Conservation (phyloP, 2,797 vertebrate species). For the Scolopax bukidnonensis region DNA sequence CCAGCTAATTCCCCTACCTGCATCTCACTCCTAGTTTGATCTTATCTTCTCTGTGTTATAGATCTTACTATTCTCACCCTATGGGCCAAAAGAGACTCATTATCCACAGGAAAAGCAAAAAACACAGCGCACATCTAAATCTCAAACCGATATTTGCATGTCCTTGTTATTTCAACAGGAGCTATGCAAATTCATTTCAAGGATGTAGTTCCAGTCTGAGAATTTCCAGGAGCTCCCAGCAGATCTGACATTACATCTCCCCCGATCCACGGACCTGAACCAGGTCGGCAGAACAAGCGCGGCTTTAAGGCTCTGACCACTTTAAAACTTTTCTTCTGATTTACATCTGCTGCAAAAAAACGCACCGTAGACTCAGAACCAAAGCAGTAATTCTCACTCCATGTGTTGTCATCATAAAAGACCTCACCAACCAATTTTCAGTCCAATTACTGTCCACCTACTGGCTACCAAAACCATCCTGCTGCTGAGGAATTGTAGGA, state of each 20-base stretch:
- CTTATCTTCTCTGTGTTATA: background rate
- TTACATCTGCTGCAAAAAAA: background rate
- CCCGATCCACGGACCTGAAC: background rate
- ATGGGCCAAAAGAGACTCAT: constrained; percentile 61
- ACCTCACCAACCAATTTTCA: constrained; percentile 16
- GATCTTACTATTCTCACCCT: constrained; percentile 4
- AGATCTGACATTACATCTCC: background rate
- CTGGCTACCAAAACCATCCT: background rate
- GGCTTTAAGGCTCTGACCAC: background rate
- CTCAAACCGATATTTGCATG: constrained; percentile 50
- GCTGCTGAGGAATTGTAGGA: background rate
- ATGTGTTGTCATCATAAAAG: background rate
- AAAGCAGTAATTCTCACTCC: constrained; percentile 27
- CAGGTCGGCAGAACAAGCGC: background rate
- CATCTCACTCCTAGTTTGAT: background rate
- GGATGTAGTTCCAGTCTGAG: background rate
- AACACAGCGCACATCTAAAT: constrained; percentile 31
- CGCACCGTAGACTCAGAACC: background rate
- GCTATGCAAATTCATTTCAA: constrained; percentile 35
- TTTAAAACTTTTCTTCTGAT: background rate
- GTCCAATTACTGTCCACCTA: constrained; percentile 34
- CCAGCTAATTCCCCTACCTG: background rate
- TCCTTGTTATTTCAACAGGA: constrained; percentile 61
- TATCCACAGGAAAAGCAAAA: constrained; percentile 55
- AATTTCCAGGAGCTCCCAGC: constrained; percentile 4